Evolutionary conservation across 2,797 vertebrate species (phyloP), one percentile per base, ranked within the genome.

Genomic region (Trichosurus vulpecula): DNA sequence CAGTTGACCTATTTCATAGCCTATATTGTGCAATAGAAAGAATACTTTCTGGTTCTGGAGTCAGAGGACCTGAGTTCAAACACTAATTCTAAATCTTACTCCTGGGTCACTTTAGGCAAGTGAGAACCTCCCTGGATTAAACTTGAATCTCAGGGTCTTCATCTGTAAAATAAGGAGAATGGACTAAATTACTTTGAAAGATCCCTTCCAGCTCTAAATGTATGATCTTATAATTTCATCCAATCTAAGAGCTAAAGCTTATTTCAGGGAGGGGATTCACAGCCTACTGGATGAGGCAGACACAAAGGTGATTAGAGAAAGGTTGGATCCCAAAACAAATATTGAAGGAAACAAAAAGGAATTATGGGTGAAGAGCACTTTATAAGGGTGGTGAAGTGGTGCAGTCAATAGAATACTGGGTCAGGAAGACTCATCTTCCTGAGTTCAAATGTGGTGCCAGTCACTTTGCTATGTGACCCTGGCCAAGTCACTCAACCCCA

Each of bases 61-160:
- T 81, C 27, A 94, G 14, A 94, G 2, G 54, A 92, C 22, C 31
- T 94, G 55, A 51, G 31, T 55, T 51, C 91, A 93, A 91, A 91
- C 27, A 54, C 87, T 93, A 52, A 6, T 6, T 31, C n/a, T 58
- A 30, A 35, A 0, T 47, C 13, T 52, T 54, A 54, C 16, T 41
- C 27, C 54, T 57, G 14, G 89, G 54, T 94, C 25, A 94, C 56
- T 93, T 56, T 92, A 47, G 5, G 30, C 52, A 92, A 52, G 3
- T 55, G 54, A 95, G 74, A 95, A 96, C 90, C 19, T 53, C 61
- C 29, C 92, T 91, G 47, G 94, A n/a, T 89, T 92, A 81, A 81
- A 47, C 0, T n/a, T 47, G 74, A 81, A 81, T 81, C 8, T 81
- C 57, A 30, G 14, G 91, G 93, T 95, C 30, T 14, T 92, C 58